These are phyloP conservation scores for Drosophila ezoana DNA, from an alignment of 2,888 invertebrate species.

Conservation along the genomic window DNA sequence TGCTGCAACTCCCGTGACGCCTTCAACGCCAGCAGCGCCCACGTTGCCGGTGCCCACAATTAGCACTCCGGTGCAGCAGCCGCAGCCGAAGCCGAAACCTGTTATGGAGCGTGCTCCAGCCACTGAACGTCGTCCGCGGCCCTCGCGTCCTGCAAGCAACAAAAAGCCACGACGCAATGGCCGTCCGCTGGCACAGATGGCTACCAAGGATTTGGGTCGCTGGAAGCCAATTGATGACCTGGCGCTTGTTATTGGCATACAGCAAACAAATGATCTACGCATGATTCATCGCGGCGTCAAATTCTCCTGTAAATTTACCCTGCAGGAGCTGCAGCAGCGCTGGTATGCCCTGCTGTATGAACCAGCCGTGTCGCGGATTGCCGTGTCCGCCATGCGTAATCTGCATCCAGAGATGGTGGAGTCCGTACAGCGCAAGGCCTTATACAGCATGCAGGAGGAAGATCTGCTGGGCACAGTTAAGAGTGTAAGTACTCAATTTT, in stretches of 20 bases:
- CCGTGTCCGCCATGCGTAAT: constrained; percentile 96
- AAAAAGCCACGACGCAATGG: constrained; percentile 69
- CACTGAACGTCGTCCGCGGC: constrained; percentile 66
- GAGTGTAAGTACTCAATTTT: constrained; percentile 87
- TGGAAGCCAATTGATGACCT: constrained; percentile 99
- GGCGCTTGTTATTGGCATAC: constrained; percentile 95
- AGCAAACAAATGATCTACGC: constrained; percentile 93
- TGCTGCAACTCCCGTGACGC: constrained; percentile 35
- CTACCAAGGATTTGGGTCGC: constrained; percentile 94
- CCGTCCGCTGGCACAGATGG: constrained; percentile 85
- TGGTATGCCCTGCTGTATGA: constrained; percentile 99
- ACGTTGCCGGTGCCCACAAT: constrained; percentile 31
- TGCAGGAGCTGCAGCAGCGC: constrained; percentile 96
- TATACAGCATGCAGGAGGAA: constrained; percentile 96
- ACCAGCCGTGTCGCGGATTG: constrained; percentile 95
- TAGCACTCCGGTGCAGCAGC: constrained; percentile 27
- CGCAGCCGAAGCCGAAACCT: constrained; percentile 44
- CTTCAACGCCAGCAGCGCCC: constrained; percentile 37
- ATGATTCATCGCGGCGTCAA: constrained; percentile 96
- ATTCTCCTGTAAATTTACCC: constrained; percentile 97
- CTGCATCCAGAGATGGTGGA: constrained; percentile 96
- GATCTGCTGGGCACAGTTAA: constrained; percentile 92
- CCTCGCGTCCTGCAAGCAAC: constrained; percentile 67
- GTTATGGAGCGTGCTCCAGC: constrained; percentile 62
- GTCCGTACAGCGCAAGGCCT: constrained; percentile 93